A percentile compares a stretch with the other conserved stretches of the same genome.
phyloP scores from a whole-genome alignment of 1,140 invertebrate genomes.

The Drosophila oshimai region DNA sequence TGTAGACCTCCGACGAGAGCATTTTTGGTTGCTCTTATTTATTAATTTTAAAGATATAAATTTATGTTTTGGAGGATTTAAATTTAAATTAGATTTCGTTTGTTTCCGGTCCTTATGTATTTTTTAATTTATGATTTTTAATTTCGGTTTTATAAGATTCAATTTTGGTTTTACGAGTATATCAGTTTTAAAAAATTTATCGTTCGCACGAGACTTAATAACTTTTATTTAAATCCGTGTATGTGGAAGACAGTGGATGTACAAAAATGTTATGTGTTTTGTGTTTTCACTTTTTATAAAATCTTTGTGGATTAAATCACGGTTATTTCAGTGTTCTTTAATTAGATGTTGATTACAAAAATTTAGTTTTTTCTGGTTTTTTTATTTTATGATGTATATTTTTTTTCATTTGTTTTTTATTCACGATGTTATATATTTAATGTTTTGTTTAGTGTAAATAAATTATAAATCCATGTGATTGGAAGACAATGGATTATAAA shows the following conservation, averaged over 20 bases:
- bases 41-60: background rate
- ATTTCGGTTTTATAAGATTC: too few species aligned
- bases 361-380: too few species aligned
- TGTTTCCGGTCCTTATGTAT: too few species aligned
- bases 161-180: too few species aligned
- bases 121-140: background rate
- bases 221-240: background rate
- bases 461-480: conserved; percentile 24
- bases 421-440: background rate
- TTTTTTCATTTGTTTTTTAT: background rate
- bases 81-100: background rate
- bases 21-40: conserved; percentile 17
- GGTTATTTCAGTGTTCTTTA: background rate
- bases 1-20: conserved; percentile 72
- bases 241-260: conserved; percentile 38
- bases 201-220: background rate
- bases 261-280: background rate
- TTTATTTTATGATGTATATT: too few species aligned
- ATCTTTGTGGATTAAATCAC: too few species aligned
- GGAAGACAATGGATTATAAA: conserved; percentile 34
- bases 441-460: conserved; percentile 3
- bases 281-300: background rate
- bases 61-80: background rate
- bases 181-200: too few species aligned
- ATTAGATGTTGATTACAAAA: too few species aligned